Evolutionary conservation across 2,113 vertebrate genomes (phyloP), one percentile per base, ranked within the genome.

Genomic region (Sphyrna mokarran): DNA sequence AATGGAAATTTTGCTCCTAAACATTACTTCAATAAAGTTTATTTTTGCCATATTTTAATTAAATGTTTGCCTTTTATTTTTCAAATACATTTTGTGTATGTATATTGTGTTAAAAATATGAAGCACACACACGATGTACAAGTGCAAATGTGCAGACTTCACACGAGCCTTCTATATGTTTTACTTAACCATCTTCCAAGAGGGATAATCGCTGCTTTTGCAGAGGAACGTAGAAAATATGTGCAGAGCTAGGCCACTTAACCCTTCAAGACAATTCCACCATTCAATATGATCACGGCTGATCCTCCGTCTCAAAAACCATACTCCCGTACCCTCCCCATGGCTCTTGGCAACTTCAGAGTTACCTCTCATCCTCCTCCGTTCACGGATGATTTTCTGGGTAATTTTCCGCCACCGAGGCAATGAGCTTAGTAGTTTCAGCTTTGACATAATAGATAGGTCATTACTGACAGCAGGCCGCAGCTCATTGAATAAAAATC

Each of bases 401-500:
- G 98, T 98, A 96, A 99, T 98, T 95, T 98, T 98, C 96, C 98
- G 98, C 99, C 99, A 99, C 2, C 99, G 98, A 0, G 99, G 99
- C 97, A 99, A 98, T 70, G 99, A 99, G 96, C 98, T 98, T 95
- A 99, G 97, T 69, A 99, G 98, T 97, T 99, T 99, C 96, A 99
- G 97, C 96, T 99, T 99, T 93, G 99, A 99, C 96, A 99, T 98
- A 95, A 99, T 98, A 3, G 99, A 99, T 68, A 99, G 98, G 96
- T 99, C 98, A 58, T 98, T 99, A 97, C 99, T 99, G 16, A 99
- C 99, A 0, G 99, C 99, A 16, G 99, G 99, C 80, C 99, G 98
- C 87, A 99, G 95, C 96, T 99, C 99, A 95, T 99, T 99, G 96
- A 99, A 99, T 66, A 99, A 97, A 97, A 99, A 99, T 40, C 99